A percentile compares a stretch with the other conserved stretches of the same genome.
Conservation (phyloP, 2,113 vertebrate genomes). For the Bettongia penicillata region DNA sequence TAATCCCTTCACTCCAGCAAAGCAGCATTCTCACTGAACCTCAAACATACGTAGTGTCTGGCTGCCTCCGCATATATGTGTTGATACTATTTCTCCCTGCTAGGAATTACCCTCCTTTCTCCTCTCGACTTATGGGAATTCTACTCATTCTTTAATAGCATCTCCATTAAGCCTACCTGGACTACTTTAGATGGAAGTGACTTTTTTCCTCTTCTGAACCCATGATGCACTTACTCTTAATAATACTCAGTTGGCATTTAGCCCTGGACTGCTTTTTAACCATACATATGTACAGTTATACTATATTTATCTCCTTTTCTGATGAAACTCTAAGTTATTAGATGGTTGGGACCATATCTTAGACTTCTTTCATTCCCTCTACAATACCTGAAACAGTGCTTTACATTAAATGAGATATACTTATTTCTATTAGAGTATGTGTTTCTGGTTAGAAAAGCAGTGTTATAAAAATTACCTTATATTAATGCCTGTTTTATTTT, state of each 20-base stretch:
- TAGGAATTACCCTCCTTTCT: not conserved
- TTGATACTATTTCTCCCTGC: not conserved
- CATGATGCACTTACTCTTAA: not conserved
- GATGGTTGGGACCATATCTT: not conserved
- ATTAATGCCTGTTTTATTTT: not conserved
- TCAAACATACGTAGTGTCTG: too few relatives aligned
- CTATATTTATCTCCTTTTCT: not conserved
- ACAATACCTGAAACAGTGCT: not conserved
- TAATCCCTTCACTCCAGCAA: not conserved
- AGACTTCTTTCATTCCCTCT: not conserved
- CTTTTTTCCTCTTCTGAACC: not conserved
- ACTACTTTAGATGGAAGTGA: not conserved
- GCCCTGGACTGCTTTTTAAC: not conserved
- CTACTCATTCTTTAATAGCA: not conserved
- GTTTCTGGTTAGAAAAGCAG: not conserved
- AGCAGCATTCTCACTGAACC: not conserved
- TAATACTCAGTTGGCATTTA: not conserved
- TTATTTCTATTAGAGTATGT: not conserved
- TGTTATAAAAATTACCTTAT: not conserved
- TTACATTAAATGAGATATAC: not conserved
- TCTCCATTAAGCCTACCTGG: not conserved
- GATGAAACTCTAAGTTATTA: not conserved
- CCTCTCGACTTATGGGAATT: not conserved
- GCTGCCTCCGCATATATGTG: not conserved
- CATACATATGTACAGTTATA: not conserved